Evolutionary conservation across 2,797 vertebrate species (phyloP).

Genomic region (Hyperoplus lanceolatus): DNA sequence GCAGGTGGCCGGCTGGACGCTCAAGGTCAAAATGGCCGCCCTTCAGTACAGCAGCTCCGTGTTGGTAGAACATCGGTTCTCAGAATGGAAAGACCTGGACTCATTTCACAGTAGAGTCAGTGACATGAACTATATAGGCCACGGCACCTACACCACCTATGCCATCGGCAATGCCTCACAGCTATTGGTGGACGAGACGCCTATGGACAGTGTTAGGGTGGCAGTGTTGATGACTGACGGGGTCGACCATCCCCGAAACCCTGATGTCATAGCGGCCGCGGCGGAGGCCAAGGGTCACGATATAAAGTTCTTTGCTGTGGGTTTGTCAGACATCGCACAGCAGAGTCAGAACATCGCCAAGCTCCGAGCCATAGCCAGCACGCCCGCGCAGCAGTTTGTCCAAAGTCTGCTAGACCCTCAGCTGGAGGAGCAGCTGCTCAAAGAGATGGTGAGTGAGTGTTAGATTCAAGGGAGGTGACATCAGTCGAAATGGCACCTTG

Average conservation of each 20-base stretch:
- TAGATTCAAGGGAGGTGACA: not conserved
- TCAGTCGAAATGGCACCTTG: not conserved
- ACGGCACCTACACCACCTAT: constrained; percentile 92
- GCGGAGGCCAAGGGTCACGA: constrained; percentile 85
- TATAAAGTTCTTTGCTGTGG: constrained; percentile 88
- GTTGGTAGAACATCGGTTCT: constrained; percentile 85
- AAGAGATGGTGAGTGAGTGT: constrained; percentile 89
- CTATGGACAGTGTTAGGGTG: constrained; percentile 81
- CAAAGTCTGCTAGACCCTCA: constrained; percentile 86
- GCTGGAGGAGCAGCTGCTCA: constrained; percentile 82
- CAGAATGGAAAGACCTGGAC: constrained; percentile 85
- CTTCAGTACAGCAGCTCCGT: constrained; percentile 94
- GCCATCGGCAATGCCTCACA: constrained; percentile 90
- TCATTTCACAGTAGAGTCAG: constrained; percentile 84
- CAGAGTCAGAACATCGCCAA: constrained; percentile 84
- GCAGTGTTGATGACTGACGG: constrained; percentile 92
- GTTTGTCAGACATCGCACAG: constrained; percentile 82
- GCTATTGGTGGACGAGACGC: constrained; percentile 86
- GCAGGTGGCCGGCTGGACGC: constrained; percentile 76
- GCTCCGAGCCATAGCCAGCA: constrained; percentile 87
- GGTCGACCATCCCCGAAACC: constrained; percentile 90
- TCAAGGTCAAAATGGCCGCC: constrained; percentile 85
- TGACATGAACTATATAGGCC: constrained; percentile 88
- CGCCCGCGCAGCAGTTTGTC: constrained; percentile 80
- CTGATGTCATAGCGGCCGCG: constrained; percentile 83